Conservation (phyloP, 1,140 invertebrate species). For the Diabrotica undecimpunctata region DNA sequence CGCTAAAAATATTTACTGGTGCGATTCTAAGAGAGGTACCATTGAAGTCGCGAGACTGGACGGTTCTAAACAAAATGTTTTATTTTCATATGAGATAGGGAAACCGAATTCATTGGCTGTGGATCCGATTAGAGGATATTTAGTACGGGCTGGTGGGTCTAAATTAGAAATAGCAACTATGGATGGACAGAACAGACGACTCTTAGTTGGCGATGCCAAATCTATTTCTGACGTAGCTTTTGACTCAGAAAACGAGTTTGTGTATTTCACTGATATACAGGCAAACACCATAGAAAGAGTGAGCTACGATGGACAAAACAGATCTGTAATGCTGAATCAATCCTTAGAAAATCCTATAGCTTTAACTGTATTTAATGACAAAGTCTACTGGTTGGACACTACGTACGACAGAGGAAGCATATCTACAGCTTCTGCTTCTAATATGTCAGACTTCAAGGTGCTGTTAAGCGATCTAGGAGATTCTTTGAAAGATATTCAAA, state of each 20-base stretch:
- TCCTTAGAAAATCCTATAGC: slow-evolving; percentile 76
- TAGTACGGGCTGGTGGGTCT: slow-evolving; percentile 63
- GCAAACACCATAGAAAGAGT: slow-evolving; percentile 80
- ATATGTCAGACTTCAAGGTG: slow-evolving; percentile 54
- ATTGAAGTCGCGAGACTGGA: slow-evolving; percentile 82
- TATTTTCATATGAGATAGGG: slow-evolving; percentile 66
- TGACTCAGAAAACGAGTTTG: slow-evolving; percentile 48
- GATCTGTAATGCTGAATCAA: slow-evolving; percentile 61
- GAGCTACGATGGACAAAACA: slow-evolving; percentile 68
- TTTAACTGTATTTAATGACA: slow-evolving; percentile 66
- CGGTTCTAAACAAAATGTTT: slow-evolving; percentile 73
- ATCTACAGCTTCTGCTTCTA: slow-evolving; percentile 57
- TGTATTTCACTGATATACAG: slow-evolving; percentile 90
- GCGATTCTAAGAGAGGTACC: slow-evolving; percentile 78
- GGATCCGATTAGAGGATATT: slow-evolving; percentile 59
- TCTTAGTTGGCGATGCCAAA: slow-evolving; percentile 54
- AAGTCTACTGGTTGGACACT: slow-evolving; percentile 85
- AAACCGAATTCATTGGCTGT: slow-evolving; percentile 65
- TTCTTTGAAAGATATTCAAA: slow-evolving; percentile 68
- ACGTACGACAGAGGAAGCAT: slow-evolving; percentile 63
- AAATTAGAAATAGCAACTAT: slow-evolving; percentile 57
- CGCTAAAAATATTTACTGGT: slow-evolving; percentile 86
- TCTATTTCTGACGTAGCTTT: slow-evolving; percentile 59
- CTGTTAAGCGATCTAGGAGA: slow-evolving; percentile 61
- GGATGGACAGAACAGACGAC: slow-evolving; percentile 56